A percentile compares a stretch with the other conserved stretches of the same genome.
phyloP scores from a whole-genome alignment of 2,888 invertebrate species.

The Pyralis farinalis region DNA sequence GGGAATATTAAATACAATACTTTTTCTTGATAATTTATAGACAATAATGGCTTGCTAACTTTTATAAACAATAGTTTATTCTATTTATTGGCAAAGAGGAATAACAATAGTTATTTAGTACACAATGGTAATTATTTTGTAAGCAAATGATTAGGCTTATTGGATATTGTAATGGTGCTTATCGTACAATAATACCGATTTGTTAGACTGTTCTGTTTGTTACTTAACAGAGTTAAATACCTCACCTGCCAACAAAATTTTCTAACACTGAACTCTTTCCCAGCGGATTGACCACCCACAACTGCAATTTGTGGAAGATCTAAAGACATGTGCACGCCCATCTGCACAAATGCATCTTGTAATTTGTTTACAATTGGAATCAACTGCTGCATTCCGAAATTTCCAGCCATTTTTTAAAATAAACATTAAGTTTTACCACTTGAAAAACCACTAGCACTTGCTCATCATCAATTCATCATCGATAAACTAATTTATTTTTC shows the following conservation, averaged over 20 bases:
- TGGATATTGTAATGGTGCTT: no score
- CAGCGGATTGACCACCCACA: constrained; percentile 99
- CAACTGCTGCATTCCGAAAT: constrained; percentile 97
- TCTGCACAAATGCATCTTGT: constrained; percentile 99
- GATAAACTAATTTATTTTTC: constrained; percentile 73
- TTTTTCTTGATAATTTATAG: no score
- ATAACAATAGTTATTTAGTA: no score
- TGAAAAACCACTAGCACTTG: constrained; percentile 59
- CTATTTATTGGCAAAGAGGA: no score
- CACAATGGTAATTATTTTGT: no score
- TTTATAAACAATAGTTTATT: no score
- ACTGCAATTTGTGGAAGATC: constrained; percentile 99
- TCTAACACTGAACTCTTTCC: constrained; percentile 99
- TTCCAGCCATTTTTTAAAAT: constrained; percentile 81
- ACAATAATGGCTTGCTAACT: no score
- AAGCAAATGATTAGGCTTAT: no score
- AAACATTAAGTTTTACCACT: constrained; percentile 68
- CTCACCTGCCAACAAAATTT: constrained; percentile 99
- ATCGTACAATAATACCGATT: no score
- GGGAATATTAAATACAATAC: no score
- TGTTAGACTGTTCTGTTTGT: no score
- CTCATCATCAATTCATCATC: constrained; percentile 73
- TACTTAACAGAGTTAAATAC: no score
- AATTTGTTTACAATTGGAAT: constrained; percentile 99
- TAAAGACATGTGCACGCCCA: constrained; percentile 98